Conservation (phyloP, 2,113 vertebrate species). For the Erinaceus europaeus region DNA sequence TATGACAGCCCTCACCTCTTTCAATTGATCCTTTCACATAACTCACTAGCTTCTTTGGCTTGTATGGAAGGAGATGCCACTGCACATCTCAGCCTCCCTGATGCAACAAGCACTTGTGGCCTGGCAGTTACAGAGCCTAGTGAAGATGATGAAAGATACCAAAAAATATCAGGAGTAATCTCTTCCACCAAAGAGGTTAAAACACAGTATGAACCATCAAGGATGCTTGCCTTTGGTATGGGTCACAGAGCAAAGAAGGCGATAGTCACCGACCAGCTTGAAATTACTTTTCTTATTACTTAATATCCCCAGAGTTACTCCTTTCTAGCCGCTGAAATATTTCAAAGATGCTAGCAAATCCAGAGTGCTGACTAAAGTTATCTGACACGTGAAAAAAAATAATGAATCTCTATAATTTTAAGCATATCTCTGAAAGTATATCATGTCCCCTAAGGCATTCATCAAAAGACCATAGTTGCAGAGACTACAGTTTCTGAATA, state of each 20-base stretch:
- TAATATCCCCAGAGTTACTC: constrained; percentile 38
- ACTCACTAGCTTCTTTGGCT: not conserved
- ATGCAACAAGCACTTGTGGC: not conserved
- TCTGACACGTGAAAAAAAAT: constrained; percentile 43
- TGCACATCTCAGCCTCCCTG: not conserved
- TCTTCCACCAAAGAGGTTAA: not conserved
- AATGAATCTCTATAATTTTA: constrained; percentile 50
- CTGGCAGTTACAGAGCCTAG: not conserved
- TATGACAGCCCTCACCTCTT: not conserved
- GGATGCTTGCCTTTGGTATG: not conserved
- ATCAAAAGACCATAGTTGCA: constrained; percentile 4
- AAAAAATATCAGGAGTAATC: not conserved
- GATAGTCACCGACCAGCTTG: not conserved
- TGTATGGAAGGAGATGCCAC: not conserved
- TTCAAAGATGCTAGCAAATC: constrained; percentile 47
- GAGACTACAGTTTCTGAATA: not conserved
- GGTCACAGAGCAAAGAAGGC: constrained; percentile 21
- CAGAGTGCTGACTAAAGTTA: constrained; percentile 42
- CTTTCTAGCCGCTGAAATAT: constrained; percentile 32
- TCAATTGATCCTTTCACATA: not conserved
- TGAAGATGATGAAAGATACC: not conserved
- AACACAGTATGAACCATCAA: not conserved
- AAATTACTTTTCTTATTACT: constrained; percentile 38
- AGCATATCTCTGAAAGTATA: not conserved
- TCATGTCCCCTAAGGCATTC: not conserved